A percentile compares a stretch with the other conserved stretches of the same genome.
phyloP scores from a whole-genome alignment of 2,888 invertebrate genomes.

The Tenodera sinensis region DNA sequence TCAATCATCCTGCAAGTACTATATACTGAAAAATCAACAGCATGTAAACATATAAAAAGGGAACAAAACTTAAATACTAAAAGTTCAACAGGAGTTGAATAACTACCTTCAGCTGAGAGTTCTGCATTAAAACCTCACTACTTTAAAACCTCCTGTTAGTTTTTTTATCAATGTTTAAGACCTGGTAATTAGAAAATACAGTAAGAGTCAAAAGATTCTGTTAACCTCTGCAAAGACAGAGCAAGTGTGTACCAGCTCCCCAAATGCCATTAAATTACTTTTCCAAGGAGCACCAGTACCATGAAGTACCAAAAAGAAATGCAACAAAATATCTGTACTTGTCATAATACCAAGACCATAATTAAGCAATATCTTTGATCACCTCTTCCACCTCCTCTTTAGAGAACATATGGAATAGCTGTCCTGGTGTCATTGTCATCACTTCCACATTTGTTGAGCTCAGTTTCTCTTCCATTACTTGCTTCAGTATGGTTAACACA shows the following conservation, averaged over 20 bases:
- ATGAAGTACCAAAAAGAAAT: constrained; percentile 2
- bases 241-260: too few relatives aligned
- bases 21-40: too few relatives aligned
- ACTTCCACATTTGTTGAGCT: constrained; percentile 97
- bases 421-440: constrained; percentile 83
- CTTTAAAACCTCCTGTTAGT: not conserved
- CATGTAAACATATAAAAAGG: too few relatives aligned
- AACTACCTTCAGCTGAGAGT: not conserved
- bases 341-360: not conserved
- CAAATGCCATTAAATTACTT: not conserved
- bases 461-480: constrained; percentile 99
- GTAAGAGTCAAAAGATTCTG: not conserved
- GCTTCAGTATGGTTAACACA: constrained; percentile 90
- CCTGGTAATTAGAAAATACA: not conserved
- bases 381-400: constrained; percentile 89
- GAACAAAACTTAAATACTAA: too few relatives aligned
- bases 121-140: not conserved
- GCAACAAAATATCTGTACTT: not conserved
- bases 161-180: not conserved
- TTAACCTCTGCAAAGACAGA: not conserved
- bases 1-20: too few relatives aligned
- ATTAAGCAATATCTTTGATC: constrained; percentile 69
- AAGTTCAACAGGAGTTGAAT: too few relatives aligned
- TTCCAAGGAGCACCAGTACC: not conserved
- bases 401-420: constrained; percentile 83